Evolutionary conservation across 2,888 invertebrate genomes (phyloP).

Genomic region (Eudasyphora cyanicolor): DNA sequence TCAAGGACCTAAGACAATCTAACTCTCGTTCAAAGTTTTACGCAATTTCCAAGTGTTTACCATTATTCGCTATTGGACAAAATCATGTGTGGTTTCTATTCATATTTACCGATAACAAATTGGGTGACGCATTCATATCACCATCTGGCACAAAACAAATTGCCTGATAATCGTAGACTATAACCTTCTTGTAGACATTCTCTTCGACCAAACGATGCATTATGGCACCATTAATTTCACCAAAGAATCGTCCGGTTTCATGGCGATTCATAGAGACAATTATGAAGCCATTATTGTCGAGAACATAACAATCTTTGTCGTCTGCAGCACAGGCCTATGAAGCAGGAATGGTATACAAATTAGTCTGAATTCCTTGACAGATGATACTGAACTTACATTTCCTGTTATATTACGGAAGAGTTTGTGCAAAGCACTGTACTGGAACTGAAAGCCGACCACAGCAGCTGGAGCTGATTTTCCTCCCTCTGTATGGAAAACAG

Average conservation of each 20-base stretch:
- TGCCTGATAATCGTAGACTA: constrained; percentile 93
- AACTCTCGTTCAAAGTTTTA: not conserved
- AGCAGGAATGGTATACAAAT: constrained; percentile 60
- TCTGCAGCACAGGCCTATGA: constrained; percentile 81
- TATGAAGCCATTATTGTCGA: constrained; percentile 95
- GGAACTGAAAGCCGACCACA: constrained; percentile 90
- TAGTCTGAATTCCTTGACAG: too few species aligned
- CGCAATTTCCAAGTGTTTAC: not conserved
- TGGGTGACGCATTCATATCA: constrained; percentile 83
- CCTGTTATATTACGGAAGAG: constrained; percentile 91
- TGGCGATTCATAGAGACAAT: constrained; percentile 87
- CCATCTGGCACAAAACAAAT: constrained; percentile 89
- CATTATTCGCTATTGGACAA: not conserved
- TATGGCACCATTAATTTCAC: constrained; percentile 89
- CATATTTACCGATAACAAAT: constrained; percentile 84
- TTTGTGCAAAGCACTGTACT: constrained; percentile 87
- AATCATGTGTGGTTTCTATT: too few species aligned
- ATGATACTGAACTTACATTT: constrained; percentile 82
- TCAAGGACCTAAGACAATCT: too few species aligned
- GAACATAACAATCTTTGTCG: constrained; percentile 89
- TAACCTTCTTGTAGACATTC: constrained; percentile 87
- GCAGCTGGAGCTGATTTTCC: constrained; percentile 85
- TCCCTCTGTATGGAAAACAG: constrained; percentile 86
- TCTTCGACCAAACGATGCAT: constrained; percentile 88
- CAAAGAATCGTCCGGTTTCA: constrained; percentile 92